These are phyloP conservation scores for Netelia inedita DNA, from an alignment of 2,888 invertebrate species.

Conservation along the genomic window DNA sequence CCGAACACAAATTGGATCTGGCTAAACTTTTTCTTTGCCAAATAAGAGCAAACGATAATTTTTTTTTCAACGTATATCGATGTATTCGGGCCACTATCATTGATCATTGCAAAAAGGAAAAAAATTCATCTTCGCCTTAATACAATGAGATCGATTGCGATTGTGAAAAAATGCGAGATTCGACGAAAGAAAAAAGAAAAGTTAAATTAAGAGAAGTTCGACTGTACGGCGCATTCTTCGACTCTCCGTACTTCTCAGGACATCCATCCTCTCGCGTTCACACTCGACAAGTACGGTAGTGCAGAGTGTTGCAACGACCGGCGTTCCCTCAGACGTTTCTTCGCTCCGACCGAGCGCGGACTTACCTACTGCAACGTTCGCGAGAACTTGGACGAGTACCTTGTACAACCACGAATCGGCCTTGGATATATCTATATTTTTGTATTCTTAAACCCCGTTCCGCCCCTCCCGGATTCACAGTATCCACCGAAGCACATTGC, in stretches of 20 bases:
- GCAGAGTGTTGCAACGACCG: slow-evolving; percentile 50
- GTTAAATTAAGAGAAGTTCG: neutral
- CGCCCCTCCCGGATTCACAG: slow-evolving; percentile 53
- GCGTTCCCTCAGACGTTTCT: slow-evolving; percentile 21
- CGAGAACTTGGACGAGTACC: neutral
- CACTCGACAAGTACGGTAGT: slow-evolving; percentile 29
- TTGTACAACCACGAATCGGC: neutral
- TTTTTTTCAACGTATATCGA: too few species aligned
- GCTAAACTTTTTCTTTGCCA: too few species aligned
- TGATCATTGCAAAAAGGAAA: neutral
- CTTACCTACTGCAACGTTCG: neutral
- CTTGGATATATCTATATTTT: slow-evolving; percentile 33
- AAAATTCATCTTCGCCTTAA: neutral
- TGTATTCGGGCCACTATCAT: too few species aligned
- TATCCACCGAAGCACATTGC: slow-evolving; percentile 27
- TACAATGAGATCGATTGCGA: neutral
- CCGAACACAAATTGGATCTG: too few species aligned
- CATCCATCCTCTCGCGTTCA: slow-evolving; percentile 51
- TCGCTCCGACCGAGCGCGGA: neutral
- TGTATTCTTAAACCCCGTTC: neutral
- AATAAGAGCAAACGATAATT: too few species aligned
- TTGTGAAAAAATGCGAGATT: neutral
- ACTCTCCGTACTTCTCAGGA: neutral
- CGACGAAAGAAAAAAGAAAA: neutral
- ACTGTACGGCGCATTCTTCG: slow-evolving; percentile 12